Base-by-base conservation (phyloP, 2,797 vertebrate genomes). In the Rousettus madagascariensis region DNA sequence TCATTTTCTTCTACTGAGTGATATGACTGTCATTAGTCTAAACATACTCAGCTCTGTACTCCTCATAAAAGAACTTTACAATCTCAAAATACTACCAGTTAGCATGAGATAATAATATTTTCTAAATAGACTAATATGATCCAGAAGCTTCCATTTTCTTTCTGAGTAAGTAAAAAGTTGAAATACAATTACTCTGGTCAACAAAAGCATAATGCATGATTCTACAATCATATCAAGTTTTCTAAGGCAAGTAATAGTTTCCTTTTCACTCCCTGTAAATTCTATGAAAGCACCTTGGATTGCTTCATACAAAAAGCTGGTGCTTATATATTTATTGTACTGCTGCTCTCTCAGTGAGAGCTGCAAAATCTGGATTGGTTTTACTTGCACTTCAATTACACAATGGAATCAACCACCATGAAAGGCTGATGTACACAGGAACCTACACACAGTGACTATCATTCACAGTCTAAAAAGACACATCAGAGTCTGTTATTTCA, bases 111-210 rank as follows among this genome's bases (percentile, higher is more conserved):
- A 91, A 77, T 55, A 85, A 74, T n/a, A 49, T 61, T 94, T 26
- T 68, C 36, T 75, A 83, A 90, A 51, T 36, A 83, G n/a, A 61
- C 10, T 77, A 91, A 89, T 78, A 68, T 49, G 72, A 82, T 89
- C 5, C 51, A 71, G 59, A 90, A 85, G 57, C 22, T 69, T 91
- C 38, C 5, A 24, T 68, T 84, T 79, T 65, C 95, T 94, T 95
- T 94, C 30, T 53, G 86, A 92, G 36, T 80, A 78, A 72, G 41
- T 55, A 78, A 69, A 90, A 92, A 57, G 8, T 83, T 89, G 79
- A 91, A 90, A 74, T 95, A 46, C 6, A 90, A 74, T 91, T 79
- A 68, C 83, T 92, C 46, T 8, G 36, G 28, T 69, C 49, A 88
- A 72, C 9, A 53, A 65, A 84, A 79, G 20, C 75, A 94, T 77